These are phyloP conservation scores for Orchestes rusci DNA, from an alignment of 2,888 invertebrate species.

Conservation along the genomic window DNA sequence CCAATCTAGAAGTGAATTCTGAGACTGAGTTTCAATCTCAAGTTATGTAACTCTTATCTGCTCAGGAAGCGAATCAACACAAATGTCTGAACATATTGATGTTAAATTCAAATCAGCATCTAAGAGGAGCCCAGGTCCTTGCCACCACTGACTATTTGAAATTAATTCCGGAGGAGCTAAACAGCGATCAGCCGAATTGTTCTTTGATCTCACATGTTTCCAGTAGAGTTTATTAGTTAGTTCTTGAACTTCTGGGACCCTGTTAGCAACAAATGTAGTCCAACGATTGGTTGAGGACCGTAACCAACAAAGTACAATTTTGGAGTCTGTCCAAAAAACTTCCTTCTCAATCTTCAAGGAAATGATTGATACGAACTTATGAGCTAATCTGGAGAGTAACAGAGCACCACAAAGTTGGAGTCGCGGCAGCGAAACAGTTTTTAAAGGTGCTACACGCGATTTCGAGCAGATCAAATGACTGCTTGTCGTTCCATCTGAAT, in stretches of 20 bases:
- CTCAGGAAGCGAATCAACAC: constrained; percentile 3
- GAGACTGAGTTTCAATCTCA: constrained; percentile 7
- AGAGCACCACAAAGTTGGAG: background rate
- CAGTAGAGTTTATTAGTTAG: constrained; percentile 2
- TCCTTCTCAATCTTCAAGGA: background rate
- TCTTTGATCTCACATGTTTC: constrained; percentile 4
- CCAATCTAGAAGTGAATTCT: too few species aligned
- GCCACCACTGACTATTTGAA: constrained; percentile 4
- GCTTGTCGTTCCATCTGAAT: background rate
- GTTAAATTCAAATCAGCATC: constrained; percentile 2
- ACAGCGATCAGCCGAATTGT: constrained; percentile 5
- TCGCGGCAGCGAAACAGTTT: background rate
- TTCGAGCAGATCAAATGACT: background rate
- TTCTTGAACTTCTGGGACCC: constrained; percentile 2
- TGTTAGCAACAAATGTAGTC: constrained; percentile 5
- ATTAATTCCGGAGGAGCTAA: constrained; percentile 1
- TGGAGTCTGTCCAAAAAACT: background rate
- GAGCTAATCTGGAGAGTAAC: background rate
- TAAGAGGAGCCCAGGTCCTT: constrained; percentile 2
- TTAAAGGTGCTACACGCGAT: background rate
- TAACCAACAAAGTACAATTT: constrained; percentile 2
- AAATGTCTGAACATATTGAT: background rate
- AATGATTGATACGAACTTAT: background rate
- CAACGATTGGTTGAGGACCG: background rate
- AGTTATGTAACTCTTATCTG: constrained; percentile 12